phyloP scores from a whole-genome alignment of 23 tunicate species.

The Styela clava region DNA sequence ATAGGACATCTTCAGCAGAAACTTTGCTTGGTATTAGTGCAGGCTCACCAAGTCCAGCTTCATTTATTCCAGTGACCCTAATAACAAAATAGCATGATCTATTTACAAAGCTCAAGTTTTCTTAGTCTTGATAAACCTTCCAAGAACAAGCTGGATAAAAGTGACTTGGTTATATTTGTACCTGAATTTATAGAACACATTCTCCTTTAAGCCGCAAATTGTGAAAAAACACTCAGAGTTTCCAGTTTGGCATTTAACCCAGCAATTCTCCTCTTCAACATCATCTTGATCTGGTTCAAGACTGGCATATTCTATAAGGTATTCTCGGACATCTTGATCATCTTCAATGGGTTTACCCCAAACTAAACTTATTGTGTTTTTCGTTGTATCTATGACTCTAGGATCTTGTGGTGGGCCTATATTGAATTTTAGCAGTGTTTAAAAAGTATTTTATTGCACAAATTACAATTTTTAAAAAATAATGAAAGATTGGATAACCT shows the following conservation, averaged over 20 bases:
- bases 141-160: no score
- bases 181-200: conserved; percentile 61
- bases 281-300: conserved; percentile 38
- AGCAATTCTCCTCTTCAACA: conserved; percentile 32
- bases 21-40: conserved; percentile 42
- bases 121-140: no score
- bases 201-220: conserved; percentile 45
- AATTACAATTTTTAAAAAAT: no score
- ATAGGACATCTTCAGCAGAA: conserved; percentile 48
- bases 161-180: no score
- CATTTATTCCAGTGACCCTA: conserved; percentile 88
- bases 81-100: background rate
- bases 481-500: no score
- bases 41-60: conserved; percentile 90
- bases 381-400: conserved; percentile 47
- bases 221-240: conserved; percentile 33
- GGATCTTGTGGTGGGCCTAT: conserved; percentile 58
- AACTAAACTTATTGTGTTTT: conserved; percentile 47
- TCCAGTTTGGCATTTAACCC: conserved; percentile 38
- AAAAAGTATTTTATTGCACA: no score
- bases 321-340: conserved; percentile 46
- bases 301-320: conserved; percentile 51
- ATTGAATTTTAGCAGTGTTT: background rate
- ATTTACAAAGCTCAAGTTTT: no score
- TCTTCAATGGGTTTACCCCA: conserved; percentile 58